Evolutionary conservation across 1,140 invertebrate species (phyloP).

Genomic region (Drosophila hydei): DNA sequence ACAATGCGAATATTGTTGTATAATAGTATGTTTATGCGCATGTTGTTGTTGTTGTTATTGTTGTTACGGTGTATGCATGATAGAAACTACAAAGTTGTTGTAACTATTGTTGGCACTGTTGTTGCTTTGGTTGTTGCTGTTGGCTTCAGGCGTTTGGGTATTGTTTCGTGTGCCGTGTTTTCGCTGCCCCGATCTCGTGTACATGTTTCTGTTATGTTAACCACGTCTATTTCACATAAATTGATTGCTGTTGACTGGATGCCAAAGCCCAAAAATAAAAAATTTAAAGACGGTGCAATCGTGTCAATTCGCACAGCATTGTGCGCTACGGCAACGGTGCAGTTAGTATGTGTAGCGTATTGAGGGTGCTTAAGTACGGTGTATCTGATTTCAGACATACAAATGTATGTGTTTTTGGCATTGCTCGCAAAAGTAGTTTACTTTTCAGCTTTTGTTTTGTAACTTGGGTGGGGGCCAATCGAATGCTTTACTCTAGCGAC

Average conservation of each 20-base stretch:
- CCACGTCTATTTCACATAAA: slow-evolving; percentile 70
- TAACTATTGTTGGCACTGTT: slow-evolving; percentile 28
- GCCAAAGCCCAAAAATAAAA: slow-evolving; percentile 47
- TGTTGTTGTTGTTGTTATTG: slow-evolving; percentile 25
- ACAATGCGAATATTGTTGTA: slow-evolving; percentile 14
- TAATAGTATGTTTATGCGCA: slow-evolving; percentile 10
- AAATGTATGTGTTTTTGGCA: neutral
- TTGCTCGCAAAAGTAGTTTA: slow-evolving; percentile 1
- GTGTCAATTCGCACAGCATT: slow-evolving; percentile 45
- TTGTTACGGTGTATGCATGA: slow-evolving; percentile 40
- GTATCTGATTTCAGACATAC: slow-evolving; percentile 6
- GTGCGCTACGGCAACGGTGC: slow-evolving; percentile 38
- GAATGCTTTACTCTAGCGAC: slow-evolving; percentile 34
- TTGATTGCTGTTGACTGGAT: slow-evolving; percentile 61
- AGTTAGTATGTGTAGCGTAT: slow-evolving; percentile 11
- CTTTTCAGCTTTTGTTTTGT: slow-evolving; percentile 5
- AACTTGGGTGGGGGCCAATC: slow-evolving; percentile 31
- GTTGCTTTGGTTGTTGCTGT: slow-evolving; percentile 39
- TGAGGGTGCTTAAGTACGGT: slow-evolving; percentile 14
- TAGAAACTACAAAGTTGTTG: slow-evolving; percentile 23
- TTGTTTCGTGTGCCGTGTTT: slow-evolving; percentile 35
- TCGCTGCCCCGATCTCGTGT: slow-evolving; percentile 32
- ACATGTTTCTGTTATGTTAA: slow-evolving; percentile 44
- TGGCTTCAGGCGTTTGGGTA: slow-evolving; percentile 32
- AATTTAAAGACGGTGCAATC: slow-evolving; percentile 53